These are phyloP conservation scores for Tenthredo amoena DNA, from an alignment of 2,888 invertebrate genomes.

Conservation along the genomic window DNA sequence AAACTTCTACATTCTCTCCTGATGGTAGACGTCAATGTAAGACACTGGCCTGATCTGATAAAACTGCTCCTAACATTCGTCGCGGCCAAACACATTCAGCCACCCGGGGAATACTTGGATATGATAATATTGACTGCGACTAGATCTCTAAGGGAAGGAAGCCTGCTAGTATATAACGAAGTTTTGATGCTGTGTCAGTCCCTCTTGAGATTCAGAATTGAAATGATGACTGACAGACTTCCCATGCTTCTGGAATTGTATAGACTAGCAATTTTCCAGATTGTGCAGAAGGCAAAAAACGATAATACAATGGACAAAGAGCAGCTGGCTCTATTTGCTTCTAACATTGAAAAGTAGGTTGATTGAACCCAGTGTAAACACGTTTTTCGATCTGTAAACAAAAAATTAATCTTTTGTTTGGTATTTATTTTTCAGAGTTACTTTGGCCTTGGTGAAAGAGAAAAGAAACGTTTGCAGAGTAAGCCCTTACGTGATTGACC, in stretches of 20 bases:
- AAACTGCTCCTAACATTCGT: slow-evolving; percentile 61
- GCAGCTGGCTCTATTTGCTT: slow-evolving; percentile 63
- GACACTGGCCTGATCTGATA: slow-evolving; percentile 62
- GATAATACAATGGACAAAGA: slow-evolving; percentile 60
- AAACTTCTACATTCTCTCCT: slow-evolving; percentile 63
- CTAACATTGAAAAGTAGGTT: slow-evolving; percentile 72
- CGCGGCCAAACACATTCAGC: slow-evolving; percentile 62
- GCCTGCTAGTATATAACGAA: slow-evolving; percentile 62
- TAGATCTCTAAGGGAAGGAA: slow-evolving; percentile 63
- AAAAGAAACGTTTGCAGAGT: slow-evolving; percentile 70
- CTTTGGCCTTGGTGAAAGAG: slow-evolving; percentile 66
- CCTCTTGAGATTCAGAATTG: slow-evolving; percentile 65
- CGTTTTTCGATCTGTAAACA: slow-evolving; percentile 42
- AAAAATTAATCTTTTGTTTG: slow-evolving; percentile 24
- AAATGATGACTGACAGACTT: slow-evolving; percentile 67
- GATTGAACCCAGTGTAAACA: slow-evolving; percentile 34
- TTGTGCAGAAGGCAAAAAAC: slow-evolving; percentile 64
- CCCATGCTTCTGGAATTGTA: slow-evolving; percentile 68
- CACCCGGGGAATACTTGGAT: slow-evolving; percentile 66
- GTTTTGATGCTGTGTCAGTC: slow-evolving; percentile 65
- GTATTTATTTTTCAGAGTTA: slow-evolving; percentile 60
- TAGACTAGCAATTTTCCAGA: slow-evolving; percentile 61
- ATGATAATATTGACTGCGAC: slow-evolving; percentile 62
- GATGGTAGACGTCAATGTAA: slow-evolving; percentile 56
- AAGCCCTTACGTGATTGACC: slow-evolving; percentile 70